These are phyloP conservation scores for Drosophila putrida DNA, from an alignment of 2,888 invertebrate genomes.

Conservation along the genomic window DNA sequence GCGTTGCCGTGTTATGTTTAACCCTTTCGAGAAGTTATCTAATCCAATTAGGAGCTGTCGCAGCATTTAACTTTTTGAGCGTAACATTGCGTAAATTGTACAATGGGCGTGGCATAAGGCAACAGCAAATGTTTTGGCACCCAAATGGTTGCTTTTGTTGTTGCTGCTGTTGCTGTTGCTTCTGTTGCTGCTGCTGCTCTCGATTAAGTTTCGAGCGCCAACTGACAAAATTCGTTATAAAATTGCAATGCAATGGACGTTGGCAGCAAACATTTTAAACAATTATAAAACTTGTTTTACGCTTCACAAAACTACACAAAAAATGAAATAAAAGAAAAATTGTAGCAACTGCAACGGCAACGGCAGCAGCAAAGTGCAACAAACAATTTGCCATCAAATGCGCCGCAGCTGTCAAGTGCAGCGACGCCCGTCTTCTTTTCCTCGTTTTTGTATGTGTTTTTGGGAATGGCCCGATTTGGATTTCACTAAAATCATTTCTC, in stretches of 20 bases:
- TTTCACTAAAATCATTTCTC: constrained; percentile 43
- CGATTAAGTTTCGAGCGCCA: constrained; percentile 75
- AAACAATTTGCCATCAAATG: constrained; percentile 75
- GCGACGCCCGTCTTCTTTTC: constrained; percentile 38
- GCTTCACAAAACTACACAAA: constrained; percentile 69
- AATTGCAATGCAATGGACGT: constrained; percentile 74
- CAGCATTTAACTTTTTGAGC: constrained; percentile 66
- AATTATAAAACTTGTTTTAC: constrained; percentile 80
- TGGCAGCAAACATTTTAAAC: constrained; percentile 76
- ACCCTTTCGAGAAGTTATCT: constrained; percentile 76
- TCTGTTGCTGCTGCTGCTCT: constrained; percentile 58
- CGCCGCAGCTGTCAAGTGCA: constrained; percentile 78
- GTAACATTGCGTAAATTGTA: constrained; percentile 65
- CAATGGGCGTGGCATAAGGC: constrained; percentile 40
- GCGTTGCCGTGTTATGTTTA: constrained; percentile 45
- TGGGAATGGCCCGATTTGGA: constrained; percentile 17
- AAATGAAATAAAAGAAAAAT: constrained; percentile 24
- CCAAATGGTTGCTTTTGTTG: constrained; percentile 41
- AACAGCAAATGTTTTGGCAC: constrained; percentile 54
- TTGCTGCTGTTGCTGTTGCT: constrained; percentile 48
- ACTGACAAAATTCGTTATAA: constrained; percentile 80
- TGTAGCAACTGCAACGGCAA: constrained; percentile 26
- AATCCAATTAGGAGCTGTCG: constrained; percentile 76
- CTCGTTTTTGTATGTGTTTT: constrained; percentile 7
- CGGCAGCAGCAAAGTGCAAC: constrained; percentile 61